Evolutionary conservation across 2,888 invertebrate genomes (phyloP).

Genomic region (Coronaproctus castanopsis): DNA sequence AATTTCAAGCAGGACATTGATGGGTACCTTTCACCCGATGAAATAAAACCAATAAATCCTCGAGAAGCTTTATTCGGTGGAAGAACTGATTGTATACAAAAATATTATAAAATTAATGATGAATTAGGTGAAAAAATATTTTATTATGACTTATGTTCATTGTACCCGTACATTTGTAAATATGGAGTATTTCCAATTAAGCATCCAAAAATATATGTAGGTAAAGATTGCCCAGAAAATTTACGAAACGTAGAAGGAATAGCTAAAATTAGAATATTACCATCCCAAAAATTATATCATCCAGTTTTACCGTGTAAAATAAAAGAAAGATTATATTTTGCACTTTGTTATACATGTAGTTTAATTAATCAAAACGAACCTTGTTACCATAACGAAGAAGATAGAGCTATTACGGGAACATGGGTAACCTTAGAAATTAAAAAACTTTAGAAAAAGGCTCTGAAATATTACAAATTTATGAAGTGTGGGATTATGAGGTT

Average conservation of each 20-base stretch:
- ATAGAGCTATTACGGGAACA: slow-evolving; percentile 6
- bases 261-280: slow-evolving; percentile 18
- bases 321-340: slow-evolving; percentile 9
- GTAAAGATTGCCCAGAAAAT: slow-evolving; percentile 16
- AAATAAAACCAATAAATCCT: slow-evolving; percentile 15
- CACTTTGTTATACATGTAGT: slow-evolving; percentile 8
- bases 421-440: slow-evolving; percentile 12
- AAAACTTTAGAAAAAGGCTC: no score
- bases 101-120: slow-evolving; percentile 11
- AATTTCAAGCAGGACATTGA: no score
- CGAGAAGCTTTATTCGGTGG: slow-evolving; percentile 19
- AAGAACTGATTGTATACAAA: slow-evolving; percentile 18
- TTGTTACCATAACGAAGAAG: slow-evolving; percentile 1
- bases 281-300: slow-evolving; percentile 17
- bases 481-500: no score
- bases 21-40: no score
- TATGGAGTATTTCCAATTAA: slow-evolving; percentile 18
- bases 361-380: slow-evolving; percentile 1
- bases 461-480: no score
- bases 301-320: slow-evolving; percentile 11
- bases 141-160: no score
- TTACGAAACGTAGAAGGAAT: slow-evolving; percentile 19
- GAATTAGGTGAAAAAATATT: slow-evolving; percentile 18
- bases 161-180: slow-evolving; percentile 17
- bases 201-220: slow-evolving; percentile 18